A percentile compares a stretch with the other conserved stretches of the same genome.
These are phyloP conservation scores for Epinephelus coioides DNA, from an alignment of 2,797 vertebrate genomes.

Conservation along the genomic window DNA sequence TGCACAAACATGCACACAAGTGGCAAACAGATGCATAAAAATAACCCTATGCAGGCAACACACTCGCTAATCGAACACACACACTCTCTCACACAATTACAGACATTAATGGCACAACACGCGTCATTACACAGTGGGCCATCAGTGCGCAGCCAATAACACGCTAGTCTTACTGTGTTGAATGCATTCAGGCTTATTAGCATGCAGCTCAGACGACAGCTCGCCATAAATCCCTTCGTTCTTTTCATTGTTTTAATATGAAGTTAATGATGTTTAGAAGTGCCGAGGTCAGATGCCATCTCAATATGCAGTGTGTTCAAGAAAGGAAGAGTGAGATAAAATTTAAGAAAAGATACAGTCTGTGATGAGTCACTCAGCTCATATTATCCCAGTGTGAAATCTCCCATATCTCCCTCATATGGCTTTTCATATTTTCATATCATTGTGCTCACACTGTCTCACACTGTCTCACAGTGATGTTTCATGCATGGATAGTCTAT, in stretches of 20 bases:
- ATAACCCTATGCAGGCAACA: not conserved
- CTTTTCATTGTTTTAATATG: constrained; percentile 50
- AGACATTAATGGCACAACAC: constrained; percentile 47
- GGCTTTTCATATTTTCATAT: constrained; percentile 41
- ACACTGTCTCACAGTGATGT: constrained; percentile 25
- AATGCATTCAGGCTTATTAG: constrained; percentile 44
- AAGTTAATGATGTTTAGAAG: constrained; percentile 61
- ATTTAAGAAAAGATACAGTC: not conserved
- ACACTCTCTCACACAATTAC: constrained; percentile 26
- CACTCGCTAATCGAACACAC: constrained; percentile 15
- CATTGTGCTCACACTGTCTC: constrained; percentile 6
- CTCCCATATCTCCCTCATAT: not conserved
- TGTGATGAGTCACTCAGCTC: constrained; percentile 33
- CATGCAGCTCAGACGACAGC: constrained; percentile 34
- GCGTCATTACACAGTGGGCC: constrained; percentile 52
- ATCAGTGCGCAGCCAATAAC: constrained; percentile 59
- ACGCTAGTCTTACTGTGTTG: constrained; percentile 31
- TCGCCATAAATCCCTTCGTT: constrained; percentile 17
- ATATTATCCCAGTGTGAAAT: constrained; percentile 24
- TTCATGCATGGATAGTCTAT: constrained; percentile 20
- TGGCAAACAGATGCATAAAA: constrained; percentile 14
- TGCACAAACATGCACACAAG: not conserved
- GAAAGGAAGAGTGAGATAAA: constrained; percentile 2
- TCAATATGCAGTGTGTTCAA: constrained; percentile 20
- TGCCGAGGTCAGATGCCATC: constrained; percentile 39